Base-by-base conservation (phyloP, 2,888 invertebrate genomes). In the Dinocampus coccinellae region DNA sequence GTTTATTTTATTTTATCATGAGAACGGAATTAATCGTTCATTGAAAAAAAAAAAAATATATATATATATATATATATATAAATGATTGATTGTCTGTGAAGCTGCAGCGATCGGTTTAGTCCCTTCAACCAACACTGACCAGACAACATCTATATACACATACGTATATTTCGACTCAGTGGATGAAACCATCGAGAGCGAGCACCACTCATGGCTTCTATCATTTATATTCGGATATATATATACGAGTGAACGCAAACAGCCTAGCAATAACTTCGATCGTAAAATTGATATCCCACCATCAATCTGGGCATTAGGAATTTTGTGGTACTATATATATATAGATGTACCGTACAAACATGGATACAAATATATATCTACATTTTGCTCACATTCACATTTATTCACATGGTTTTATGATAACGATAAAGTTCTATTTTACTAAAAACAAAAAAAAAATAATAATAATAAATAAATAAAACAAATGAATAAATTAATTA, bases 191-290 rank as follows among this genome's bases (percentile, higher is more conserved):
- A n/a, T n/a, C 47, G 36, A 33, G 47, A 22, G 24, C 13, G 47
- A 47, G 29, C 11, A 26, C 58, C 33, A 39, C 20, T 16, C 33
- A 53, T 33, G 52, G 20, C 55, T 57, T 24, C 16, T 63, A 63
- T 73, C 79, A 82, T 84, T 83, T 82, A 83, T 82, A 73, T 75
- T 64, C 75, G 73, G 75, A 79, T 81, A 80, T 79, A 80, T 83
- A 80, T 79, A 80, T 83, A 80, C 79, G 80, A 79, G 80, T 77
- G 76, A 81, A 75, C 76, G 77, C 82, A 80, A 83, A 82, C 80
- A 82, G 77, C 81, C 77, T 71, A 76, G 82, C 81, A 79, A 80
- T 83, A 83, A 83, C 82, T 81, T 79, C 70, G 75, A 67, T 76
- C 78, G 75, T 81, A 79, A 80, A 81, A 83, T 83, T 82, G 82